phyloP scores from a whole-genome alignment of 2,888 invertebrate species.

The Orgyia antiqua region DNA sequence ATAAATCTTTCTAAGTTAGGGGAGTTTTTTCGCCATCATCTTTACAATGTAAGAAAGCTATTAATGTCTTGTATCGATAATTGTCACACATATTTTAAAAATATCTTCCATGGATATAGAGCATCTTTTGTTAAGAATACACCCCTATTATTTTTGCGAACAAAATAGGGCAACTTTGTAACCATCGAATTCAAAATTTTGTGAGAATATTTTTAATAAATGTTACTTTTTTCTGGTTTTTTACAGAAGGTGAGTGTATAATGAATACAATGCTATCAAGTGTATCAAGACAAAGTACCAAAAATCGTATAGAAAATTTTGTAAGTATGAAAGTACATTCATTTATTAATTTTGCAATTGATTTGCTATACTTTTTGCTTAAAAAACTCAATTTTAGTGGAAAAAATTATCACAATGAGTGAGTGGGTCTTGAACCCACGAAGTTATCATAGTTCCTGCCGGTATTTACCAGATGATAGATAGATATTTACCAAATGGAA shows the following conservation, averaged over 20 bases:
- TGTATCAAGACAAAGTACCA: slow-evolving; percentile 23
- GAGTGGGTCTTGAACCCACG: too few relatives aligned
- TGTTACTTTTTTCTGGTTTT: slow-evolving; percentile 49
- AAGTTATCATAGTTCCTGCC: too few relatives aligned
- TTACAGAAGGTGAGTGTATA: slow-evolving; percentile 71
- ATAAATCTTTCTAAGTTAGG: slow-evolving; percentile 69
- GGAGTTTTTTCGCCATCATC: slow-evolving; percentile 56
- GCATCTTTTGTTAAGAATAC: slow-evolving; percentile 33
- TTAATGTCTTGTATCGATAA: slow-evolving; percentile 77
- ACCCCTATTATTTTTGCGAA: slow-evolving; percentile 46
- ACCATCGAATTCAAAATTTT: slow-evolving; percentile 29
- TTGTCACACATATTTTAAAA: slow-evolving; percentile 78
- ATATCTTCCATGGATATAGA: slow-evolving; percentile 43
- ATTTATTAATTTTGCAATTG: too few relatives aligned
- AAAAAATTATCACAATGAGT: too few relatives aligned
- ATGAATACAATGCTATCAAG: slow-evolving; percentile 17
- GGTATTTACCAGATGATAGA: too few relatives aligned
- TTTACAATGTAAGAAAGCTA: slow-evolving; percentile 69
- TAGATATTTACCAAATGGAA: too few relatives aligned
- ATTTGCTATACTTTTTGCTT: too few relatives aligned
- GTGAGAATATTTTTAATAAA: slow-evolving; percentile 46
- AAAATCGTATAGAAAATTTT: slow-evolving; percentile 4
- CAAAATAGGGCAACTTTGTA: slow-evolving; percentile 32
- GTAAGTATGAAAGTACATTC: too few relatives aligned
- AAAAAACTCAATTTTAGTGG: too few relatives aligned